phyloP scores from a whole-genome alignment of 1,140 invertebrate species.

The Halesus radiatus region DNA sequence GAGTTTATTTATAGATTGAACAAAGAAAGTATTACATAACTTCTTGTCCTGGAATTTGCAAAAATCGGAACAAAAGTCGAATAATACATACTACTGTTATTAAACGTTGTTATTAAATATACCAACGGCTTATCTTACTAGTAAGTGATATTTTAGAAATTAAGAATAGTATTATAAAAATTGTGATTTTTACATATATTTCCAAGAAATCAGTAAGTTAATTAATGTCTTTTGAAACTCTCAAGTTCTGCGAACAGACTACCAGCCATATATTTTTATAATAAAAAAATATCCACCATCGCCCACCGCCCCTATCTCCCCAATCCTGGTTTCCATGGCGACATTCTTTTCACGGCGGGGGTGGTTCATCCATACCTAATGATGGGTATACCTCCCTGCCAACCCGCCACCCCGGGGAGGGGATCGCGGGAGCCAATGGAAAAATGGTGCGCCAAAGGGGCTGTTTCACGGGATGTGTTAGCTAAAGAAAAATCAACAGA shows the following conservation, averaged over 20 bases:
- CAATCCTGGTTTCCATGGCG: constrained; percentile 50
- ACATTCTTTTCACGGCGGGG: constrained; percentile 53
- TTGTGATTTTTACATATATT: too few species aligned
- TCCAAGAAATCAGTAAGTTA: too few species aligned
- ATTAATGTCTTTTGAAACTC: not conserved
- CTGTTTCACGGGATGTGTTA: constrained; percentile 10
- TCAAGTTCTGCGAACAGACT: not conserved
- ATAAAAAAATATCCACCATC: constrained; percentile 55
- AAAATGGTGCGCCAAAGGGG: constrained; percentile 12
- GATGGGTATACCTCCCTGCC: not conserved
- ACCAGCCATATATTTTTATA: constrained; percentile 49
- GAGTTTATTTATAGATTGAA: too few species aligned
- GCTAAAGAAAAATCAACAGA: constrained; percentile 11
- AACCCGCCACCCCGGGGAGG: not conserved
- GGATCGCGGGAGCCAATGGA: not conserved
- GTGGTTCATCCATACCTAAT: constrained; percentile 1
- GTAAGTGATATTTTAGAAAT: too few species aligned
- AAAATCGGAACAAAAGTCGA: too few species aligned
- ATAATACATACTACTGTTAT: too few species aligned
- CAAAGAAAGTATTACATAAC: too few species aligned
- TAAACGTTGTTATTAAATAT: too few species aligned
- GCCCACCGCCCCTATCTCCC: constrained; percentile 11
- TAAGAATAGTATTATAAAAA: too few species aligned
- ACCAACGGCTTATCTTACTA: too few species aligned
- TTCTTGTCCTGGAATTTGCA: too few species aligned